Evolutionary conservation across 23 tunicate genomes (phyloP).

Genomic region (Corella eumyota): DNA sequence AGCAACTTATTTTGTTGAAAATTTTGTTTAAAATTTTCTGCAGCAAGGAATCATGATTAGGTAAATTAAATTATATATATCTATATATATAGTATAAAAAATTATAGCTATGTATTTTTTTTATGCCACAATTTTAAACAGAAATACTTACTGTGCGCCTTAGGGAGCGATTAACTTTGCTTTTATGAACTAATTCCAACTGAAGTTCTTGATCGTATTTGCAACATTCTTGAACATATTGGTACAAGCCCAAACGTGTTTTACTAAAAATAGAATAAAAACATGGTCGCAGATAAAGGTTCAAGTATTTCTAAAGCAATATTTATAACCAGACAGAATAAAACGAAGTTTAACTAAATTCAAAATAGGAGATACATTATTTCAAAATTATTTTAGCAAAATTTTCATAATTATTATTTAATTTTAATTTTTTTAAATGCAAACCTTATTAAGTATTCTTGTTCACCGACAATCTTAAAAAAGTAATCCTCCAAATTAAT

Average conservation of each 20-base stretch:
- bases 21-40: background rate
- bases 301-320: too few relatives aligned
- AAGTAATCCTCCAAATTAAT: slow-evolving; percentile 37
- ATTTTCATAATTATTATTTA: too few relatives aligned
- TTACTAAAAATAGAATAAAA: slow-evolving; percentile 28
- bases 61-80: background rate
- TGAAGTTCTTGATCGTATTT: slow-evolving; percentile 76
- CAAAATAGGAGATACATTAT: too few relatives aligned
- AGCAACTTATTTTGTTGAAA: too few relatives aligned
- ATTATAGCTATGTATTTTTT: too few relatives aligned
- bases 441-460: slow-evolving; percentile 77
- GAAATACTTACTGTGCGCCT: slow-evolving; percentile 41
- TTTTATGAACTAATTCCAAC: slow-evolving; percentile 43
- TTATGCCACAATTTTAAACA: background rate
- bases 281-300: too few relatives aligned
- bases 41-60: background rate
- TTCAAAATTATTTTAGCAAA: too few relatives aligned
- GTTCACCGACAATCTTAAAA: slow-evolving; percentile 62
- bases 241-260: slow-evolving; percentile 43
- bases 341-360: too few relatives aligned
- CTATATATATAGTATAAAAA: background rate
- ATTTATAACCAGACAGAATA: too few relatives aligned
- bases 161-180: slow-evolving; percentile 45
- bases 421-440: too few relatives aligned
- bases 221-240: slow-evolving; percentile 62